These are phyloP conservation scores for Dynastes maya DNA, from an alignment of 2,888 invertebrate genomes.

Conservation along the genomic window DNA sequence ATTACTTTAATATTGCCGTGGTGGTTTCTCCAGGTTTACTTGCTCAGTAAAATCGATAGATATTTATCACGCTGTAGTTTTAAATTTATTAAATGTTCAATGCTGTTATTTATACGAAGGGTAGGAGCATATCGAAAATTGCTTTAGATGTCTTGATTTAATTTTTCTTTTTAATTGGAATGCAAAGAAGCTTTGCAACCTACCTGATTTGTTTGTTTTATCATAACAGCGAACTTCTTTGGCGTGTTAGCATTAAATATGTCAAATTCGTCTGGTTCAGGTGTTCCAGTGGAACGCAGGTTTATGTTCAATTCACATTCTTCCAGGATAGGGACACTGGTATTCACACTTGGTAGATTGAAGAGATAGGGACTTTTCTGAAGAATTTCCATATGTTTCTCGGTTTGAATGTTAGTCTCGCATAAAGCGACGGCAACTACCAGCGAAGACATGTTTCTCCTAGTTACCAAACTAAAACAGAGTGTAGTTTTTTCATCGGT, in stretches of 20 bases:
- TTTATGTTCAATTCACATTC: neutral
- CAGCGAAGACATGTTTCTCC: constrained; percentile 72
- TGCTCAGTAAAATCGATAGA: too few relatives aligned
- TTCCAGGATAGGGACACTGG: neutral
- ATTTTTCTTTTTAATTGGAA: too few relatives aligned
- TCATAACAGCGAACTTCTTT: constrained; percentile 30
- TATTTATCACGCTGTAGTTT: too few relatives aligned
- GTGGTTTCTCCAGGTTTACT: too few relatives aligned
- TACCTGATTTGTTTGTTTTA: constrained; percentile 27
- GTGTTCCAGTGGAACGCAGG: constrained; percentile 27
- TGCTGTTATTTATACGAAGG: too few relatives aligned
- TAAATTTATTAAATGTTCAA: too few relatives aligned
- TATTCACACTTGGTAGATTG: constrained; percentile 13
- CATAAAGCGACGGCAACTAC: constrained; percentile 76
- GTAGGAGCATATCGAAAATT: too few relatives aligned
- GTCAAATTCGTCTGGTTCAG: constrained; percentile 25
- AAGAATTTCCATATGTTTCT: neutral
- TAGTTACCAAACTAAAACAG: neutral
- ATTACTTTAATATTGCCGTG: too few relatives aligned
- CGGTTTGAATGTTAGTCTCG: constrained; percentile 56
- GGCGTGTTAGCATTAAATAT: constrained; percentile 27
- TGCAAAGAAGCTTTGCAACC: too few relatives aligned
- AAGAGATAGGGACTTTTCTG: constrained; percentile 39
- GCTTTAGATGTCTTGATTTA: too few relatives aligned
- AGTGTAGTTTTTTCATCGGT: neutral